A percentile compares a stretch with the other conserved stretches of the same genome.
Conservation (phyloP, 1,140 invertebrate species). For the Brachionus asplanchnoidis region DNA sequence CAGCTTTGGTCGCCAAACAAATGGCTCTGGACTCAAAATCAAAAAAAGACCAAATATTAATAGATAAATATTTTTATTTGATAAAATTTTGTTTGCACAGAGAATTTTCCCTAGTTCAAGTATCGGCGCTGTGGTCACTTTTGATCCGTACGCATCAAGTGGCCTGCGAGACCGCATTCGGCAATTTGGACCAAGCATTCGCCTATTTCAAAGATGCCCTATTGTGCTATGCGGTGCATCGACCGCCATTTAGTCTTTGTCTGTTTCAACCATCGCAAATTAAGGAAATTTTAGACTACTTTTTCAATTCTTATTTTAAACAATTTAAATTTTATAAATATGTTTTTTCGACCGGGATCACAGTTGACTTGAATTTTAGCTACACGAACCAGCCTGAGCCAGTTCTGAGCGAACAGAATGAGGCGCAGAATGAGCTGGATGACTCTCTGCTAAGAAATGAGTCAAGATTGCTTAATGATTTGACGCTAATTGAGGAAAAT, state of each 20-base stretch:
- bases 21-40: background rate
- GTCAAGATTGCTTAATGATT: background rate
- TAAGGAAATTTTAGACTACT: background rate
- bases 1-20: background rate
- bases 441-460: background rate
- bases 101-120: background rate
- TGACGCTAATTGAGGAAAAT: background rate
- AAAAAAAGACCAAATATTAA: slow-evolving; percentile 6
- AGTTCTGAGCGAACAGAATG: background rate
- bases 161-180: slow-evolving; percentile 22
- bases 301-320: slow-evolving; percentile 27
- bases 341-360: background rate
- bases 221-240: background rate
- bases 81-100: background rate
- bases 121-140: background rate
- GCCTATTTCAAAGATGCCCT: background rate
- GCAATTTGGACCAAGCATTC: slow-evolving; percentile 29
- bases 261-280: slow-evolving; percentile 5
- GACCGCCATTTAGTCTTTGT: slow-evolving; percentile 23
- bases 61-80: slow-evolving; percentile 37
- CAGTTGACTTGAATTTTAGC: background rate
- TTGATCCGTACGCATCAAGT: background rate
- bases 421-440: background rate
- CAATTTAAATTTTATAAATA: slow-evolving; percentile 35
- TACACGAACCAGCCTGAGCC: background rate